Conservation (phyloP, 2,113 vertebrate species). For the Picathartes gymnocephalus region DNA sequence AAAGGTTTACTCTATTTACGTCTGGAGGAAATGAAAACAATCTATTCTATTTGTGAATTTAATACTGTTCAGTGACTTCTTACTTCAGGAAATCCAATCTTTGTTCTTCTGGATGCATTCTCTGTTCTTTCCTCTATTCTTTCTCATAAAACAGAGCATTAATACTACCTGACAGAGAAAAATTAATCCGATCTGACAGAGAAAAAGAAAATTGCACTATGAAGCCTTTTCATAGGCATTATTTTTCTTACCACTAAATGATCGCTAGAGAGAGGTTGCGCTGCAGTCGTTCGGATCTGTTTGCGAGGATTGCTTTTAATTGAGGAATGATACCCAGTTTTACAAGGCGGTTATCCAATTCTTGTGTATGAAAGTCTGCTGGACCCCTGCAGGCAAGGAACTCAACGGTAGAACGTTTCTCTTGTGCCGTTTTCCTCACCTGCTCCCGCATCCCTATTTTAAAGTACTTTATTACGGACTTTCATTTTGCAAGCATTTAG, state of each 20-base stretch:
- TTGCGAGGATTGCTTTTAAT: neutral
- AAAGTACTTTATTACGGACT: neutral
- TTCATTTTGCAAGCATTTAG: neutral
- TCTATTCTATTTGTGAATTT: neutral
- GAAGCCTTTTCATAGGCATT: neutral
- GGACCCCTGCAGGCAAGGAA: neutral
- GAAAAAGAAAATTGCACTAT: neutral
- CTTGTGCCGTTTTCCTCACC: neutral
- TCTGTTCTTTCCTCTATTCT: neutral
- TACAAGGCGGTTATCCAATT: neutral
- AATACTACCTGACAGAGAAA: neutral
- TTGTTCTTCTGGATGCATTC: neutral
- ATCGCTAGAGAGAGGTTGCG: neutral
- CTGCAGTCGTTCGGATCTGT: neutral
- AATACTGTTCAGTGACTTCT: neutral
- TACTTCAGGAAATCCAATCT: neutral
- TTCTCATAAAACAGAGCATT: neutral
- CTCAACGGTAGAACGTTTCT: fast-evolving
- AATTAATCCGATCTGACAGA: neutral
- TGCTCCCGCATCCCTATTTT: neutral
- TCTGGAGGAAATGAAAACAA: neutral
- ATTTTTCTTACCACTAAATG: neutral
- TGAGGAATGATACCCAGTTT: neutral
- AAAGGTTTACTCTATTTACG: neutral
- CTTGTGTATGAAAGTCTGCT: fast-evolving